These are phyloP conservation scores for Ceratosolen solmsi DNA, from an alignment of 1,140 invertebrate genomes.

Conservation along the genomic window DNA sequence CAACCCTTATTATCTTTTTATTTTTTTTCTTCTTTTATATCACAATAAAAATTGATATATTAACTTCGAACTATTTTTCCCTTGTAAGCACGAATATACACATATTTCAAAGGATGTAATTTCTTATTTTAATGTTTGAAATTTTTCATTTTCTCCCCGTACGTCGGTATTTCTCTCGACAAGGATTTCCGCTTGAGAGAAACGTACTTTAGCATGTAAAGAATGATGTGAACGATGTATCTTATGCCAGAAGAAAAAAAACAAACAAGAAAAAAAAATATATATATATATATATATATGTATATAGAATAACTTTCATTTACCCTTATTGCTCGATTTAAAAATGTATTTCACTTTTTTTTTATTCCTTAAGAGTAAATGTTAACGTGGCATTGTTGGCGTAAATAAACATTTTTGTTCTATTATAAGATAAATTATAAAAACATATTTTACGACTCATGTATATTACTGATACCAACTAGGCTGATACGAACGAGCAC, in stretches of 20 bases:
- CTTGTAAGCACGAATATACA: constrained; percentile 9
- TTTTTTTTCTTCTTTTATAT: not conserved
- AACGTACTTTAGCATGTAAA: constrained; percentile 33
- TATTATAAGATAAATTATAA: not conserved
- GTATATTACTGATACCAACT: too few species aligned
- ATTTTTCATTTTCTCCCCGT: constrained; percentile 24
- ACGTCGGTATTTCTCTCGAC: constrained; percentile 19
- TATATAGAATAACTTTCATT: not conserved
- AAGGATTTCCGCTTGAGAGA: constrained; percentile 26
- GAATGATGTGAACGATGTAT: constrained; percentile 26
- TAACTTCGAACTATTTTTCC: not conserved
- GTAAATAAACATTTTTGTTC: not conserved
- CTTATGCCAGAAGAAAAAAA: not conserved
- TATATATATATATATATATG: too few species aligned
- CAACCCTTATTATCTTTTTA: not conserved
- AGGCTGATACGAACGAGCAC: too few species aligned
- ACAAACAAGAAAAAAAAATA: too few species aligned
- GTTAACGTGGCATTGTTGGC: not conserved
- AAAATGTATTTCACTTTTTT: not conserved
- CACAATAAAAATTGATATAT: constrained; percentile 9
- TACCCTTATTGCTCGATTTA: not conserved
- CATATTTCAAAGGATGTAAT: constrained; percentile 29
- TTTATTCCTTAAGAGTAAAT: not conserved
- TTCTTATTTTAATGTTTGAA: constrained; percentile 35
- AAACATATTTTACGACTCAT: too few species aligned